These are phyloP conservation scores for Priapulus caudatus DNA, from an alignment of 2,888 invertebrate genomes.

Conservation along the genomic window DNA sequence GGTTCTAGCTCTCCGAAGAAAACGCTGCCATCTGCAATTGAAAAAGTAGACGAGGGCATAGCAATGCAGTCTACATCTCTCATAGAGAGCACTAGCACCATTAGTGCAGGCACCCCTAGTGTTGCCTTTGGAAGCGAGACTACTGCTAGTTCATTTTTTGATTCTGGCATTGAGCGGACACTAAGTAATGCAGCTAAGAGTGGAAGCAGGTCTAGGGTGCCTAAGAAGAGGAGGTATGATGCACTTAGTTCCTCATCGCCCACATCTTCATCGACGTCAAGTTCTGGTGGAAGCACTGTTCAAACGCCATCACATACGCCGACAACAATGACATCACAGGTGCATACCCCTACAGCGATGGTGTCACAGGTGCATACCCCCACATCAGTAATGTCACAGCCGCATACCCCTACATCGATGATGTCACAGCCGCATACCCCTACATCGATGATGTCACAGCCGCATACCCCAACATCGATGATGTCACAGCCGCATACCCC, in stretches of 20 bases:
- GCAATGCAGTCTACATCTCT: neutral
- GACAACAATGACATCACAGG: neutral
- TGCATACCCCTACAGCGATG: too few species aligned
- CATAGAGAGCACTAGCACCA: neutral
- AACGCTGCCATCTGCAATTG: neutral
- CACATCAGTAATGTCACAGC: too few species aligned
- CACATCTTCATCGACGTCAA: too few species aligned
- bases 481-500: neutral
- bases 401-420: neutral
- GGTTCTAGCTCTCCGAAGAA: neutral
- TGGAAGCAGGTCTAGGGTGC: constrained; percentile 1
- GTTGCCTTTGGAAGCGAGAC: neutral
- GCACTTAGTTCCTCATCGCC: too few species aligned
- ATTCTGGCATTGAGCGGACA: neutral
- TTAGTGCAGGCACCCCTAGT: neutral
- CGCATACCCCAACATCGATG: neutral
- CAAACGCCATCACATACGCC: too few species aligned
- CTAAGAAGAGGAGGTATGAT: neutral
- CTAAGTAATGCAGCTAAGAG: neutral
- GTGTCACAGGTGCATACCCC: neutral
- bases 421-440: neutral
- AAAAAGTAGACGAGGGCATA: neutral
- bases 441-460: neutral
- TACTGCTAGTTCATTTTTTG: neutral
- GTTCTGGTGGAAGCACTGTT: neutral